Conservation (phyloP, 2,797 vertebrate species). For the Eulemur rubriventer region DNA sequence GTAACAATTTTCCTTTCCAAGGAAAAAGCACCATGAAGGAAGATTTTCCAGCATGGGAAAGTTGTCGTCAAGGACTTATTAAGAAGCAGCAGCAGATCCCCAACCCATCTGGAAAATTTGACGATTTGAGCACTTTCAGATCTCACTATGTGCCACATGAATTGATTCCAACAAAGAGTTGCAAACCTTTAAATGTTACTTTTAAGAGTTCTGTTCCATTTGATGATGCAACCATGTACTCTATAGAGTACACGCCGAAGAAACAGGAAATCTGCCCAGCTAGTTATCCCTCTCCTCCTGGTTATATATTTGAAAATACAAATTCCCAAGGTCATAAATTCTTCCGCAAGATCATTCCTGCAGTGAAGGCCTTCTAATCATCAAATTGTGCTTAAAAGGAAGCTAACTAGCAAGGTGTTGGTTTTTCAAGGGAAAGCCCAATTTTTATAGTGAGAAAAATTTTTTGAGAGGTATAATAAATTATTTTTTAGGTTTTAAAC, state of each 20-base stretch:
- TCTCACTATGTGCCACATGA: constrained; percentile 87
- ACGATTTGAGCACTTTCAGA: constrained; percentile 88
- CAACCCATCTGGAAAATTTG: constrained; percentile 86
- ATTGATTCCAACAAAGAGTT: constrained; percentile 83
- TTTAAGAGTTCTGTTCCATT: constrained; percentile 80
- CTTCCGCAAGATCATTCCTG: constrained; percentile 83
- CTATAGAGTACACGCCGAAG: constrained; percentile 86
- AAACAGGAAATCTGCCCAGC: constrained; percentile 86
- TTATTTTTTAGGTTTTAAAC: not conserved
- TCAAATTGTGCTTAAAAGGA: constrained; percentile 71
- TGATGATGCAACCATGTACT: constrained; percentile 86
- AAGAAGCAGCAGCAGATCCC: constrained; percentile 84
- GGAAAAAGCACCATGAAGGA: constrained; percentile 88
- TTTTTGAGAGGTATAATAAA: not conserved
- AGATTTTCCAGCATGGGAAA: constrained; percentile 87
- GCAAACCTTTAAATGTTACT: constrained; percentile 81
- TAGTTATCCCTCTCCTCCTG: constrained; percentile 81
- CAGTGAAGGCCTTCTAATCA: constrained; percentile 31
- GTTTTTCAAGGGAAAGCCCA: not conserved
- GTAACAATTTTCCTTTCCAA: constrained; percentile 84
- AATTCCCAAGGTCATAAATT: constrained; percentile 89
- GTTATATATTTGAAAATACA: constrained; percentile 86
- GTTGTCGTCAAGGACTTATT: constrained; percentile 78
- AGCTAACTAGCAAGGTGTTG: constrained; percentile 31
- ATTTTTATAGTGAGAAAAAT: not conserved